Evolutionary conservation across 1,140 invertebrate genomes (phyloP), one percentile per base, ranked within the genome.

Genomic region (Bombus huntii): DNA sequence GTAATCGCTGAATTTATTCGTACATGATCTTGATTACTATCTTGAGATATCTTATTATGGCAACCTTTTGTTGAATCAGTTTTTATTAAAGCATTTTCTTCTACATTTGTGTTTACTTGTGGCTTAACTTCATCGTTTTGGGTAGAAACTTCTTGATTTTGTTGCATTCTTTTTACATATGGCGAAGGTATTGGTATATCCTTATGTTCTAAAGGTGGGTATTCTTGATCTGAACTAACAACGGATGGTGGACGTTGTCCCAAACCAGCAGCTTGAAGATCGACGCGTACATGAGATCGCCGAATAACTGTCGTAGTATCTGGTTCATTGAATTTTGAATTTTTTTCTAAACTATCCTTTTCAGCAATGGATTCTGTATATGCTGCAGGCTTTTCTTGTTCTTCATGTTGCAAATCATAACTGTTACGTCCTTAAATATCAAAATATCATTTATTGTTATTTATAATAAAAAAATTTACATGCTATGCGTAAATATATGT

Each of bases 221-320:
- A 91, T 71, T 95, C 94, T 59, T 93, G 93, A 73, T 95, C 94
- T 0, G 94, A 94, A 88, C 93, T 95, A 18, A 96, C 92, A 31
- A 96, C 93, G 0, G 96, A 96, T 2, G 95, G 94, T 74, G 96
- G 96, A 34, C 96, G 94, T 81, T 96, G 96, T 47, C 96, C 96
- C 42, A 97, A 88, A 68, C 96, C 96, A n/a, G 96, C 96, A 13
- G 96, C 96, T 81, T 96, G 96, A 92, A 96, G 95, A 92, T 96
- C 96, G 44, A 96, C 93, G 1, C 94, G 92, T n/a, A 94, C 91
- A 68, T 94, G 94, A 37, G 94, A 94, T 78, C 94, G 92, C 81
- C 94, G 91, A 31, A 95, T 94, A 12, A 95, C 94, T 0, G 94
- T 95, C 12, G 94, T 93, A 1, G 92, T 94, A 31, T 95, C 93